Evolutionary conservation across 2,797 vertebrate genomes (phyloP).

Genomic region (Leptoclinus maculatus): DNA sequence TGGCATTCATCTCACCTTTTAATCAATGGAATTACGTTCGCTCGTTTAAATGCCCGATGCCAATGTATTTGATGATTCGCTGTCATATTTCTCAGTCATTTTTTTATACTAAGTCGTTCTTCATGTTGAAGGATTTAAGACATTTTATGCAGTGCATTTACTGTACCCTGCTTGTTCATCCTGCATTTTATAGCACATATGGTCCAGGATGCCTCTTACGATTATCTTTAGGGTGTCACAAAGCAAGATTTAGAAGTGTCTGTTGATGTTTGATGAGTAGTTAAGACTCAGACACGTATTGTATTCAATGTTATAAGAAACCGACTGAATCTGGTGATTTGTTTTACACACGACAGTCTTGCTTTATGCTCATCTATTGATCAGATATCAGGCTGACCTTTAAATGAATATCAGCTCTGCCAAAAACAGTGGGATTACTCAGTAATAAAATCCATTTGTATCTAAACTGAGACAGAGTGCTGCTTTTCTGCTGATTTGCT

Average conservation of each 20-base stretch:
- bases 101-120: not conserved
- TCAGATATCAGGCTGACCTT: constrained; percentile 37
- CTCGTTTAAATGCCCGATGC: constrained; percentile 4
- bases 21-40: constrained; percentile 13
- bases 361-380: constrained; percentile 39
- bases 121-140: constrained; percentile 7
- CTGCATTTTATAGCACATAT: constrained; percentile 8
- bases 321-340: not conserved
- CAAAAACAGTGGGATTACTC: constrained; percentile 12
- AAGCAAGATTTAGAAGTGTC: not conserved
- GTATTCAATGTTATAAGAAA: constrained; percentile 15
- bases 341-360: constrained; percentile 2
- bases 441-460: not conserved
- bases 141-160: not conserved
- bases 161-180: not conserved
- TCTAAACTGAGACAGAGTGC: constrained; percentile 19
- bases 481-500: constrained; percentile 25
- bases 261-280: constrained; percentile 12
- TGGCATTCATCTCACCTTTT: constrained; percentile 29
- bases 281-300: not conserved
- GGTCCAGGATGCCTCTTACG: not conserved
- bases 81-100: not conserved
- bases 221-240: constrained; percentile 2
- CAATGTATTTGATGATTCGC: constrained; percentile 19
- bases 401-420: constrained; percentile 24